These are phyloP conservation scores for Babylonia areolata DNA, from an alignment of 1,140 invertebrate genomes.

Conservation along the genomic window DNA sequence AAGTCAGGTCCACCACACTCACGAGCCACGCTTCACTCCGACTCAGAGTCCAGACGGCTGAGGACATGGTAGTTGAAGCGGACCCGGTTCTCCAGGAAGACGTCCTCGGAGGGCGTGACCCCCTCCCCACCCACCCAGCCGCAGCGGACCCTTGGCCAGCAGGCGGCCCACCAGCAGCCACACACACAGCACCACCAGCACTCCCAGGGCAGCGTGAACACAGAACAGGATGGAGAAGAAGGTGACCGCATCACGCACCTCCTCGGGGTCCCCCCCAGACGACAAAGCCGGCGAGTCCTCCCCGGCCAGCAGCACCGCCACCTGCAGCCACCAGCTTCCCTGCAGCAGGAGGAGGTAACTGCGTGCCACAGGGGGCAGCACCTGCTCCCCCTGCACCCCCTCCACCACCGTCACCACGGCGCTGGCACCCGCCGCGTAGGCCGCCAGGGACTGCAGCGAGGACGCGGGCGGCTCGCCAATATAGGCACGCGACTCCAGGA, in stretches of 20 bases:
- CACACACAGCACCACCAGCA: conserved; percentile 46
- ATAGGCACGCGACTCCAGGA: conserved; percentile 42
- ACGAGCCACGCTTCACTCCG: no score
- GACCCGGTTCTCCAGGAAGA: conserved; percentile 59
- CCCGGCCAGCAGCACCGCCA: conserved; percentile 36
- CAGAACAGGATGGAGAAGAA: conserved; percentile 52
- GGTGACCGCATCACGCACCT: background rate
- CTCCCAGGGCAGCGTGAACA: conserved; percentile 51
- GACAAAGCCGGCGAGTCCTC: background rate
- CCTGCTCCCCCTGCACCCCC: conserved; percentile 43
- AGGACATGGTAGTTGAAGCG: conserved; percentile 58
- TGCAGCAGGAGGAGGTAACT: conserved; percentile 51
- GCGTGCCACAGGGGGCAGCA: conserved; percentile 52
- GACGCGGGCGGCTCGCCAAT: conserved; percentile 13
- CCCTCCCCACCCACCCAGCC: conserved; percentile 38
- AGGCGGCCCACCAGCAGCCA: conserved; percentile 54
- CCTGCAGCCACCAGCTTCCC: conserved; percentile 58
- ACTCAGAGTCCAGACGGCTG: conserved; percentile 50
- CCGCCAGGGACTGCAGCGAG: conserved; percentile 21
- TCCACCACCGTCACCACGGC: conserved; percentile 43
- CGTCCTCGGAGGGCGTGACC: conserved; percentile 4
- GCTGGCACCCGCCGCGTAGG: background rate
- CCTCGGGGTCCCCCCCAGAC: background rate
- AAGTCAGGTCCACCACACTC: no score
- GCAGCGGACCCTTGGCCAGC: conserved; percentile 42